Evolutionary conservation across 2,888 invertebrate species (phyloP), one percentile per base, ranked within the genome.

Genomic region (Ichneumoninae sp.): DNA sequence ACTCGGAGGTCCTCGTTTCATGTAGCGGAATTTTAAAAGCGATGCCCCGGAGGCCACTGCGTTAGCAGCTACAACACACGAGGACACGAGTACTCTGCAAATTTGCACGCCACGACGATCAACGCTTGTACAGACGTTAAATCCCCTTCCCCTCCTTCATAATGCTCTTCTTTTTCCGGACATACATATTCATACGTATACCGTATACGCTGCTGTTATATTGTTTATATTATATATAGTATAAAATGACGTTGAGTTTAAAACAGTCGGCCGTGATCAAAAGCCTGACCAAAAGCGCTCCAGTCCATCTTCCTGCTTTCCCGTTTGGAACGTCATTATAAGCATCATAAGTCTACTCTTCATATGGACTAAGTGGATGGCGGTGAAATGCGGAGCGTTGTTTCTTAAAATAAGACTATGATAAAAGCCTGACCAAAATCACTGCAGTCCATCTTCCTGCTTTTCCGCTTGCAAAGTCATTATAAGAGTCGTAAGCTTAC

Each of bases 181-280:
- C 33, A 65, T 30, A 22, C 40, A 26, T 52, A 26, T 26, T 19
- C 19, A 47, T 68, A 3, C 50, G 69, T 50, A n/a, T 52, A 40
- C 22, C 26, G 65, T 54, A 57, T 44, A 65, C 44, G 40, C 30
- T 10, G 44, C 44, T 33, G 36, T 68, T 69, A 30, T 33, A 30
- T 68, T 57, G 13, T 16, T 52, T 26, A 40, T 57, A 47, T 40
- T 68, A 60, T 57, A 57, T 47, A 50, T 52, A 65, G 26, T 30
- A 36, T 65, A 79, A 79, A 19, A 33, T 13, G 36, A 50, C 83
- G 76, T 77, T 86, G 83, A 79, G 60, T 87, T 85, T 85, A 87
- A 89, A 88, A 88, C 87, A 90, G 76, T 70, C 70, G 26, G 30
- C 75, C 74, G 22, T 75, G 76, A 83, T 87, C 87, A 30, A 30